Conservation (phyloP, 2,888 invertebrate genomes). For the Uloborus plumipes region DNA sequence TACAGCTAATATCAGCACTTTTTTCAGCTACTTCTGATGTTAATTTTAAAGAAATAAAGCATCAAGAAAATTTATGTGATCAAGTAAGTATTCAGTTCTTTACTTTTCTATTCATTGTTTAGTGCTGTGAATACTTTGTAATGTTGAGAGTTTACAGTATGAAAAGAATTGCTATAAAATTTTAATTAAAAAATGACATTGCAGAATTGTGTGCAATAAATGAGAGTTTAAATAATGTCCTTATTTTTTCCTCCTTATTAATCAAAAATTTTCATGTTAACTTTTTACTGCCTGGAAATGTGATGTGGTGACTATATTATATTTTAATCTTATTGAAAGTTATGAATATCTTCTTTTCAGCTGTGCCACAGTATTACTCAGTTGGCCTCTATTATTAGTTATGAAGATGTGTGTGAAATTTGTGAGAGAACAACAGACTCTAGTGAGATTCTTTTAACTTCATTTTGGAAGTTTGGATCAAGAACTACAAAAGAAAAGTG, state of each 20-base stretch:
- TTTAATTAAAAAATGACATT: too few species aligned
- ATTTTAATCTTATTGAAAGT: not conserved
- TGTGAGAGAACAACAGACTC: conserved; percentile 75
- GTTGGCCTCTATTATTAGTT: conserved; percentile 76
- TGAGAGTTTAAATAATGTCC: too few species aligned
- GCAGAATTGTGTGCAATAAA: too few species aligned
- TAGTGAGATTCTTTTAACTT: conserved; percentile 70
- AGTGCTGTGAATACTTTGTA: too few species aligned
- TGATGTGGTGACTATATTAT: too few species aligned
- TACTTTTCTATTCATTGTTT: too few species aligned
- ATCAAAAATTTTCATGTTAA: too few species aligned
- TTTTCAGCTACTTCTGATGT: conserved; percentile 84
- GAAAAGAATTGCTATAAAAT: too few species aligned
- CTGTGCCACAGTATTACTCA: conserved; percentile 81
- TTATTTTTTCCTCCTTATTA: too few species aligned
- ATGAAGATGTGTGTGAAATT: conserved; percentile 76
- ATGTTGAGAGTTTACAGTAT: too few species aligned
- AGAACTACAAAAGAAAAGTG: conserved; percentile 44
- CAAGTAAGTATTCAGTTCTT: conserved; percentile 73
- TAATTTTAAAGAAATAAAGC: conserved; percentile 87
- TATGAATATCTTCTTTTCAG: conserved; percentile 65
- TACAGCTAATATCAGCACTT: conserved; percentile 80
- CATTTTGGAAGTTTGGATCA: conserved; percentile 70
- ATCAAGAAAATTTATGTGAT: conserved; percentile 86
- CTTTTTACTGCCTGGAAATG: too few species aligned